A percentile compares a stretch with the other conserved stretches of the same genome.
Evolutionary conservation across 2,113 vertebrate species (phyloP).

Genomic region (Genyomyrus donnyi): DNA sequence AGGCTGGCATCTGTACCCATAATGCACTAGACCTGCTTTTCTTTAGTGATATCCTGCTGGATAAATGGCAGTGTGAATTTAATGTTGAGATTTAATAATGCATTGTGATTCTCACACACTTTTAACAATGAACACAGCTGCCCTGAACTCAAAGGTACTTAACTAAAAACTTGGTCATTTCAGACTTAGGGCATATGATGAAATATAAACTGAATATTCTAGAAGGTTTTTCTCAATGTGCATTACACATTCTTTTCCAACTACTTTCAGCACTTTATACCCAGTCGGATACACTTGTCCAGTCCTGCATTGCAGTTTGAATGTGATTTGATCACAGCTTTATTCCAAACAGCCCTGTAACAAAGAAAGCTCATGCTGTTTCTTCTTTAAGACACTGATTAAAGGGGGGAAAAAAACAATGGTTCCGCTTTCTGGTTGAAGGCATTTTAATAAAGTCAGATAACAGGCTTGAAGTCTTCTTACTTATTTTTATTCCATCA

Average conservation of each 20-base stretch:
- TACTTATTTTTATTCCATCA: constrained; percentile 14
- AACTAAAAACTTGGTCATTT: background rate
- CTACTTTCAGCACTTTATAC: background rate
- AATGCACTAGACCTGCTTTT: background rate
- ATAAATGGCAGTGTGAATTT: background rate
- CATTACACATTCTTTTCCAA: background rate
- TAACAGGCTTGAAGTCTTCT: constrained; percentile 14
- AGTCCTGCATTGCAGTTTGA: background rate
- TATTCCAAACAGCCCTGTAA: background rate
- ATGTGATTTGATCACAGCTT: background rate
- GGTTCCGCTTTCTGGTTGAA: constrained; percentile 12
- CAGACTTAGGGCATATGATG: background rate
- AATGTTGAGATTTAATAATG: background rate
- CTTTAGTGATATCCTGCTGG: background rate
- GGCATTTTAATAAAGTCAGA: constrained; percentile 19
- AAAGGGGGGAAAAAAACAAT: background rate
- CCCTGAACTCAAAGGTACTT: background rate
- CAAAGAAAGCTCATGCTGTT: background rate
- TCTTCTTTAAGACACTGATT: background rate
- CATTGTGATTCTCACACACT: background rate
- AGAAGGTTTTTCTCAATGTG: background rate
- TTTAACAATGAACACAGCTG: background rate
- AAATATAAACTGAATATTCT: background rate
- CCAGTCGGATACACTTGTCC: background rate
- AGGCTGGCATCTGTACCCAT: background rate